Conservation (phyloP, 2,797 vertebrate genomes). For the Synanceia verrucosa region DNA sequence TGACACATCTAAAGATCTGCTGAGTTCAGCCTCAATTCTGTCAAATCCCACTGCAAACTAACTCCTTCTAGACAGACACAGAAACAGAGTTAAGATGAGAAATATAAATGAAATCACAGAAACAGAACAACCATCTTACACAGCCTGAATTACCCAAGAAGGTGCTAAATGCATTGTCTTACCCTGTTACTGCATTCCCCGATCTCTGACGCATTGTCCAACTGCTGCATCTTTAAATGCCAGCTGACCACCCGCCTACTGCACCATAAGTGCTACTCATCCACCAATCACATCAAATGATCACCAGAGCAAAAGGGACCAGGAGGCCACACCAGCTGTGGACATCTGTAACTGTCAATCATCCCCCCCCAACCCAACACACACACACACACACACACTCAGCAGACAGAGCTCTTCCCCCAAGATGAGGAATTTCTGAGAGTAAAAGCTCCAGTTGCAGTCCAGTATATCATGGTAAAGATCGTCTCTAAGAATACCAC, state of each 20-base stretch:
- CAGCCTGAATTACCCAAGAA: neutral
- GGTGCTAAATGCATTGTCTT: conserved; percentile 64
- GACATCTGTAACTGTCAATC: conserved; percentile 80
- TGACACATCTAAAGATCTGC: neutral
- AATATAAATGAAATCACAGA: neutral
- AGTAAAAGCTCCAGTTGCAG: conserved; percentile 13
- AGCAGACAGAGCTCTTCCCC: neutral
- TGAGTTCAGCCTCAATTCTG: neutral
- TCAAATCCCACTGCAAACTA: neutral
- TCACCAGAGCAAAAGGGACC: conserved; percentile 28
- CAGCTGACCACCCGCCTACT: conserved; percentile 69
- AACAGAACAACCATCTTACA: neutral
- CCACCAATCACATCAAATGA: conserved; percentile 77
- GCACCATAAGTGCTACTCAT: conserved; percentile 59
- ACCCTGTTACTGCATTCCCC: conserved; percentile 73
- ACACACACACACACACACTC: conserved; percentile 14
- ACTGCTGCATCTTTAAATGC: conserved; percentile 80
- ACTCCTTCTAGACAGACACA: conserved; percentile 1
- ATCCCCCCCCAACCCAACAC: conserved; percentile 27
- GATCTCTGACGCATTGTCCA: conserved; percentile 64
- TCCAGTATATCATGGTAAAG: conserved; percentile 32
- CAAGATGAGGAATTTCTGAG: conserved; percentile 31
- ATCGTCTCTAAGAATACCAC: conserved; percentile 45
- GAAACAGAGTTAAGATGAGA: neutral
- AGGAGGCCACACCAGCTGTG: conserved; percentile 71